Percentiles rank a stretch among this genome's conserved stretches.
These are phyloP conservation scores for Palaemon carinicauda DNA, from an alignment of 1,140 invertebrate species.

Conservation along the genomic window DNA sequence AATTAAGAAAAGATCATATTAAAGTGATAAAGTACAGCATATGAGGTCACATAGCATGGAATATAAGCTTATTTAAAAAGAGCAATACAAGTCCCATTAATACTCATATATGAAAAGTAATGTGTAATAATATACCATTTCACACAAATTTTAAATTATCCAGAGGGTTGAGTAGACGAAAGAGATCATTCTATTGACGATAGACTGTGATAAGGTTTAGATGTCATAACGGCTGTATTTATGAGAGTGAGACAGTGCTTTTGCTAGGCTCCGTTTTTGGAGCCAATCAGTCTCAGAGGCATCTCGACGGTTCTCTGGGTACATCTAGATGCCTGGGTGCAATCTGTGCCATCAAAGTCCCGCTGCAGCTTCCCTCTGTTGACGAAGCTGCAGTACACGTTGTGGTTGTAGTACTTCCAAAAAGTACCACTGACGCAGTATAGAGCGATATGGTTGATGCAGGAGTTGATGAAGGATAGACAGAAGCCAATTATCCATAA, in stretches of 20 bases:
- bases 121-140: no score
- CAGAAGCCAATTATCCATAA: constrained; percentile 87
- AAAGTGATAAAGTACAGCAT: no score
- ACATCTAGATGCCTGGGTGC: background rate
- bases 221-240: no score
- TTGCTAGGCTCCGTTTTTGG: background rate
- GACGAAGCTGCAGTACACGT: constrained; percentile 78
- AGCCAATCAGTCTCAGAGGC: background rate
- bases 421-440: constrained; percentile 92
- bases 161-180: constrained; percentile 1
- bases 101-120: no score
- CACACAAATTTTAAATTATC: no score
- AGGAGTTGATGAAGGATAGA: constrained; percentile 87
- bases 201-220: no score
- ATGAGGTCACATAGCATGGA: no score
- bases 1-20: no score
- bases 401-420: constrained; percentile 90
- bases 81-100: no score
- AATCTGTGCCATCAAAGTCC: constrained; percentile 14
- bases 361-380: background rate
- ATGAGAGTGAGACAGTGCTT: background rate
- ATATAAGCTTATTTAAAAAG: no score
- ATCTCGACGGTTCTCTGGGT: constrained; percentile 21
- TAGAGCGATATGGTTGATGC: constrained; percentile 90
- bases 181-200: background rate